Evolutionary conservation across 1,140 invertebrate genomes (phyloP).

Genomic region (Tyrophagus putrescentiae): DNA sequence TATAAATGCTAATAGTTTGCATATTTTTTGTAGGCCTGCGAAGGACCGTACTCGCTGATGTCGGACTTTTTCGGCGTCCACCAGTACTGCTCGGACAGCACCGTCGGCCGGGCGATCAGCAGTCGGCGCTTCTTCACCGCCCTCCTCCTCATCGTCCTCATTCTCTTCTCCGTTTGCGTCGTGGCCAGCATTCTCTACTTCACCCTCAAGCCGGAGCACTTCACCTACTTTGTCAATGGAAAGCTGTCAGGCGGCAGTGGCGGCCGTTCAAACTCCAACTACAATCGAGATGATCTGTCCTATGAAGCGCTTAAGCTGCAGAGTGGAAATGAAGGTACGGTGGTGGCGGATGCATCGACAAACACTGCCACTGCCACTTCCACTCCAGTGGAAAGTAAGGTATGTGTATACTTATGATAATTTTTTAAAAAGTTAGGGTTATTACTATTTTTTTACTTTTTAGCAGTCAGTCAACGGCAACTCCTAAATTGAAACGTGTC

Average conservation of each 20-base stretch:
- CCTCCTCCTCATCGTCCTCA: background rate
- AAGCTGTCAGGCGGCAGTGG: too few relatives aligned
- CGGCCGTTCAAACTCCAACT: too few relatives aligned
- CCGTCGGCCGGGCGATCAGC: background rate
- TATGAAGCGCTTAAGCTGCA: constrained; percentile 2
- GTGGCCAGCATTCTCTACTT: background rate
- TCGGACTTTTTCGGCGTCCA: constrained; percentile 13
- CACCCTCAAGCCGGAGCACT: background rate
- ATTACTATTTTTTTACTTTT: too few relatives aligned
- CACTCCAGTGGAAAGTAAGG: too few relatives aligned
- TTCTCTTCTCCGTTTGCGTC: background rate
- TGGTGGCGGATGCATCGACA: too few relatives aligned
- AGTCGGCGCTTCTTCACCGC: background rate
- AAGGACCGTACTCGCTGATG: constrained; percentile 7
- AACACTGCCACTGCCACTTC: too few relatives aligned
- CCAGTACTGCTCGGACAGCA: background rate
- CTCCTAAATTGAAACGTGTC: too few relatives aligned
- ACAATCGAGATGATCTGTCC: background rate
- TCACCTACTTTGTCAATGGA: constrained; percentile 6
- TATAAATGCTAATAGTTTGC: background rate
- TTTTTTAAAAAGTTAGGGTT: too few relatives aligned
- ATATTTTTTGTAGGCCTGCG: background rate
- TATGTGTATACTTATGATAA: too few relatives aligned
- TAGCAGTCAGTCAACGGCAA: too few relatives aligned
- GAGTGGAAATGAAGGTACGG: too few relatives aligned